These are phyloP conservation scores for Nyctalus aviator DNA, from an alignment of 2,797 vertebrate species.

Conservation along the genomic window DNA sequence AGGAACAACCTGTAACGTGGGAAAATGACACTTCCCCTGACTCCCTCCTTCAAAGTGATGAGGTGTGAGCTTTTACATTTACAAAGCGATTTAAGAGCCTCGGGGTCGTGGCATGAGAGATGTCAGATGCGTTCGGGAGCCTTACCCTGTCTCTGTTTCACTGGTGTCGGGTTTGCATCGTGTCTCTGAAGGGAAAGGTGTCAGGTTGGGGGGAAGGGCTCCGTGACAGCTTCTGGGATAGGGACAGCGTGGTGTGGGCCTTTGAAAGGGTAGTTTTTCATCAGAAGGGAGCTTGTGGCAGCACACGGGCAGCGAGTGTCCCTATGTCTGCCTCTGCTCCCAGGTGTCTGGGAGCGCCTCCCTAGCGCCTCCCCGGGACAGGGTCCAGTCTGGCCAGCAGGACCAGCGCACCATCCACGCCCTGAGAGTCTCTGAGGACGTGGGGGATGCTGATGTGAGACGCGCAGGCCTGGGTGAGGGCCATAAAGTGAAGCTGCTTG, in stretches of 20 bases:
- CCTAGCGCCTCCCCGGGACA: not conserved
- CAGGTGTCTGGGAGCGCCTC: not conserved
- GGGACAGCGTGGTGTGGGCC: slow-evolving; percentile 13
- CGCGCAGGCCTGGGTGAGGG: not conserved
- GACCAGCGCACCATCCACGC: not conserved
- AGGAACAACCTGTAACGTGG: not conserved
- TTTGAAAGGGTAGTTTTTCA: slow-evolving; percentile 59
- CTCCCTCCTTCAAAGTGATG: slow-evolving; percentile 35
- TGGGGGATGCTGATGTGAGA: not conserved
- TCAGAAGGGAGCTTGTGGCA: slow-evolving; percentile 15
- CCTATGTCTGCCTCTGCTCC: not conserved
- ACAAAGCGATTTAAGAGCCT: slow-evolving; percentile 50
- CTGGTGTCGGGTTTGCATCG: slow-evolving; percentile 24
- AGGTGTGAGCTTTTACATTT: slow-evolving; percentile 56
- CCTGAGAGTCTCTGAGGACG: slow-evolving; percentile 36
- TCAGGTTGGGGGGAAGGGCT: slow-evolving; percentile 63
- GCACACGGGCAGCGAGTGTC: not conserved
- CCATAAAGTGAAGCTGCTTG: slow-evolving; percentile 18
- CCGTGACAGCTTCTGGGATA: slow-evolving; percentile 53
- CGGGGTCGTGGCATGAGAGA: slow-evolving; percentile 14
- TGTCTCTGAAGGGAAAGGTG: slow-evolving; percentile 64
- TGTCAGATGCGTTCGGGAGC: slow-evolving; percentile 28
- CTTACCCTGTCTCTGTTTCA: slow-evolving; percentile 40
- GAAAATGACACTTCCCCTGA: not conserved
- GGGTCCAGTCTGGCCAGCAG: not conserved